Percentiles rank a stretch among this genome's conserved stretches.
phyloP scores from a whole-genome alignment of 2,888 invertebrate species.

The Agrotis clavis region DNA sequence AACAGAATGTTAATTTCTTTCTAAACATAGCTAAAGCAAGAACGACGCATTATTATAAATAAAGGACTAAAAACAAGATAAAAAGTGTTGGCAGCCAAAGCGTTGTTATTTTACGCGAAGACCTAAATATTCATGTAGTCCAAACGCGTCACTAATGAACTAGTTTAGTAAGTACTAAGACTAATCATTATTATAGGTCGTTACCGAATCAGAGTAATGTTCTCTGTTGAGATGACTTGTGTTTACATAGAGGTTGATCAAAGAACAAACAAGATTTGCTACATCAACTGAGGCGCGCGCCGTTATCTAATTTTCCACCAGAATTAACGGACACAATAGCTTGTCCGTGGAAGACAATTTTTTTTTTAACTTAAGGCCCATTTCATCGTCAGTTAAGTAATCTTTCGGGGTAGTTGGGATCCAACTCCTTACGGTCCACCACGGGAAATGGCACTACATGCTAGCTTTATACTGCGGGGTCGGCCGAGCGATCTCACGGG shows the following conservation, averaged over 20 bases:
- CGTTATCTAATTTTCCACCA: background rate
- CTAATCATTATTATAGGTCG: conserved; percentile 20
- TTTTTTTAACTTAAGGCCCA: too few relatives aligned
- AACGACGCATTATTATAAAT: background rate
- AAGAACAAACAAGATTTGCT: background rate
- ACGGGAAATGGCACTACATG: too few relatives aligned
- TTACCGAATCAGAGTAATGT: conserved; percentile 30
- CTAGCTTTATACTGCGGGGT: too few relatives aligned
- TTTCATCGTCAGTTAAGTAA: too few relatives aligned
- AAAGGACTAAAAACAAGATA: background rate
- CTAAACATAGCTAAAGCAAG: background rate
- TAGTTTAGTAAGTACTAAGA: conserved; percentile 31
- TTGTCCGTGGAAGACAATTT: background rate
- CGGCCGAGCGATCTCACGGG: too few relatives aligned
- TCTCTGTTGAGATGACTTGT: conserved; percentile 8
- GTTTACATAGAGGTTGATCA: conserved; percentile 10
- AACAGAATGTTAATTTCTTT: background rate
- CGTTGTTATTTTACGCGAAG: conserved; percentile 6
- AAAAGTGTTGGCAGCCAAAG: conserved; percentile 6
- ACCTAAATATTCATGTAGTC: conserved; percentile 22
- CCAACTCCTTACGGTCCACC: too few relatives aligned
- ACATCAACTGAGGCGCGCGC: background rate
- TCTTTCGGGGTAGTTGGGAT: too few relatives aligned
- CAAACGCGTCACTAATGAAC: conserved; percentile 37
- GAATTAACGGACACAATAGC: background rate